Evolutionary conservation across 2,888 invertebrate genomes (phyloP), one percentile per base, ranked within the genome.

Genomic region (Ennomos fuscantarius): DNA sequence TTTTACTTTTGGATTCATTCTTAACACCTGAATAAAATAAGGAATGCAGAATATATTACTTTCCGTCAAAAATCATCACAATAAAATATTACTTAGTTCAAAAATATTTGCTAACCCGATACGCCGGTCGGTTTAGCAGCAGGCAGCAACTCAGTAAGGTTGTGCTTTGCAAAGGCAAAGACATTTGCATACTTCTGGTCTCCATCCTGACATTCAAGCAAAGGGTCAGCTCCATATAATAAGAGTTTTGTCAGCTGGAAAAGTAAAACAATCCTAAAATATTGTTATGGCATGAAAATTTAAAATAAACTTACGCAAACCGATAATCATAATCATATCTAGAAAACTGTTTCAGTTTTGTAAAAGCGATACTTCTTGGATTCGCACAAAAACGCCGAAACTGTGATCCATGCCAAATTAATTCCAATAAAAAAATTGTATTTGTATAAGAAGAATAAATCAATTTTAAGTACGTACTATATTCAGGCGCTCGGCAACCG

Each of bases 151-250:
- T 74, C 75, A 11, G 9, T 9, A 1, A 61, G 15, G 51, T 65
- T 58, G 58, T 50, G 74, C 36, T 74, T 80, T 9, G 79, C 75
- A 55, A 72, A 87, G 0, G 77, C 82, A 53, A 90, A 88, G 36
- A 89, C 60, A 55, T 89, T 91, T 32, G 69, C 58, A 66, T 79
- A 89, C 8, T 47, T 66, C 0, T 76, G 69, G 1, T 74, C 71
- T 13, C 69, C 77, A 52, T 82, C 79, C 55, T 75, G 70, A 65
- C 89, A 89, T 62, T 79, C 66, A 11, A 79, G 43, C 24, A 89
- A 67, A 1, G 90, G 90, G 67, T 90, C 85, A 50, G 88, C 87
- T 6, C 90, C 90, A 61, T 70, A 84, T 2, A 86, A 57, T 8
- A 91, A 69, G 10, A 90, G 66, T 63, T 81, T 80, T n/a, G 86